These are phyloP conservation scores for Drosophila cognata DNA, from an alignment of 2,888 invertebrate species.

Conservation along the genomic window DNA sequence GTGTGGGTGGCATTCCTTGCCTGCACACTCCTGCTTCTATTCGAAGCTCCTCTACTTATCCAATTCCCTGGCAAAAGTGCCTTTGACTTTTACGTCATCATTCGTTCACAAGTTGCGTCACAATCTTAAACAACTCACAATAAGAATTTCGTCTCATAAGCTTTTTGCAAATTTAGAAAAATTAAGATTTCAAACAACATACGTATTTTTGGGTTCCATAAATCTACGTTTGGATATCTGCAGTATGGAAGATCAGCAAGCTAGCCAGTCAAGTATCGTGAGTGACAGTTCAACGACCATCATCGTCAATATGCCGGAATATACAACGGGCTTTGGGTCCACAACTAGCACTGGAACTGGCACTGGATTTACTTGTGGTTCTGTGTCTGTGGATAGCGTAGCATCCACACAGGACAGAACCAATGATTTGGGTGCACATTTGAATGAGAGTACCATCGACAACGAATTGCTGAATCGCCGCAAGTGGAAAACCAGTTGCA, in stretches of 20 bases:
- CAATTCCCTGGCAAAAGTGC: neutral
- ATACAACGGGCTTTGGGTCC: neutral
- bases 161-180: neutral
- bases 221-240: neutral
- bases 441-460: slow-evolving; percentile 54
- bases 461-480: slow-evolving; percentile 61
- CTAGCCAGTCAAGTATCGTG: slow-evolving; percentile 2
- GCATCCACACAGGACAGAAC: slow-evolving; percentile 20
- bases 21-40: too few species aligned
- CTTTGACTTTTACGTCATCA: slow-evolving; percentile 33
- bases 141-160: too few species aligned
- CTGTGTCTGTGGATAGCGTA: neutral
- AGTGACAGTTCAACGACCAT: slow-evolving; percentile 1
- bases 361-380: neutral
- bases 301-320: neutral
- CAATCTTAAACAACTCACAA: slow-evolving; percentile 21
- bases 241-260: slow-evolving; percentile 42
- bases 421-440: slow-evolving; percentile 37
- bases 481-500: slow-evolving; percentile 71
- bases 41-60: neutral
- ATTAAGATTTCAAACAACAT: neutral
- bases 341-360: too few species aligned
- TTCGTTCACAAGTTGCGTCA: slow-evolving; percentile 5
- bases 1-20: neutral
- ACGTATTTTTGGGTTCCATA: neutral